Conservation (phyloP, 2,888 invertebrate genomes). For the Hedya salicella region DNA sequence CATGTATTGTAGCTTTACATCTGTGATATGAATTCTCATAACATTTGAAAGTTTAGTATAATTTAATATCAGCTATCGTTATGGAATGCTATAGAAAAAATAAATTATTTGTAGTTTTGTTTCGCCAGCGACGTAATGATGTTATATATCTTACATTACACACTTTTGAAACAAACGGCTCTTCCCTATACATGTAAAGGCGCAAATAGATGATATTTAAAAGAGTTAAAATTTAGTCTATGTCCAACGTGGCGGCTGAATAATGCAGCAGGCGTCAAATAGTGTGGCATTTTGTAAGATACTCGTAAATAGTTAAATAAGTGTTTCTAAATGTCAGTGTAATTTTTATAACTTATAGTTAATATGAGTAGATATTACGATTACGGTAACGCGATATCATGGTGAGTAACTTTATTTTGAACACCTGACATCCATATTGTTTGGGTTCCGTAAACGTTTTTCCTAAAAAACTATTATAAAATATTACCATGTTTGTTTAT, state of each 20-base stretch:
- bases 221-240: slow-evolving; percentile 64
- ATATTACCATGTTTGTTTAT: slow-evolving; percentile 45
- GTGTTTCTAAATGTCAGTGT: slow-evolving; percentile 67
- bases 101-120: neutral
- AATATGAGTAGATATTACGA: slow-evolving; percentile 85
- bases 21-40: neutral
- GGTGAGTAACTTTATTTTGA: slow-evolving; percentile 72
- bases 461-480: slow-evolving; percentile 52
- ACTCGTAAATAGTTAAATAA: slow-evolving; percentile 64
- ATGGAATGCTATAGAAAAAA: neutral
- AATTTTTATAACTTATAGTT: slow-evolving; percentile 65
- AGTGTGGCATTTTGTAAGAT: slow-evolving; percentile 77
- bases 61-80: neutral
- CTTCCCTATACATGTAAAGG: slow-evolving; percentile 48
- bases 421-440: slow-evolving; percentile 76
- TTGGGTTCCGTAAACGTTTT: slow-evolving; percentile 74
- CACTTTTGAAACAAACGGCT: slow-evolving; percentile 33
- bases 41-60: neutral
- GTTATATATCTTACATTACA: neutral
- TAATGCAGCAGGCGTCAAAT: slow-evolving; percentile 70
- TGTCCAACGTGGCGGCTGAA: slow-evolving; percentile 76
- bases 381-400: slow-evolving; percentile 83
- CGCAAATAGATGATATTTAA: slow-evolving; percentile 48
- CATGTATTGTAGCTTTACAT: slow-evolving; percentile 28
- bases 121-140: neutral